phyloP scores from a whole-genome alignment of 1,140 invertebrate genomes.

The Hylyphantes graminicola region DNA sequence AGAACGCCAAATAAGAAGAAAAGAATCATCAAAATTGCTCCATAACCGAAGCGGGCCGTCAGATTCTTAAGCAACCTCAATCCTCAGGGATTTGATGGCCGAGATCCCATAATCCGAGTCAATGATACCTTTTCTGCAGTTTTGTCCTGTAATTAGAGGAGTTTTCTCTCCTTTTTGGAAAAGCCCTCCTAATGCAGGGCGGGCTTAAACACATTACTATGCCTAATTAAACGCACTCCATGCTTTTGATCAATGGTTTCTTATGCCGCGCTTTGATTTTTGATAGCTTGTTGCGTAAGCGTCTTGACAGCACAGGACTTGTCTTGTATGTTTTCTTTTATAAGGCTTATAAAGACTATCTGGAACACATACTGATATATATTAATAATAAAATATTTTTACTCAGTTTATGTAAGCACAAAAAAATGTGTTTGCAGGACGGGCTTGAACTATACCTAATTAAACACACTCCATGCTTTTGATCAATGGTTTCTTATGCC shows the following conservation, averaged over 20 bases:
- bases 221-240: slow-evolving; percentile 58
- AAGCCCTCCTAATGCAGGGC: slow-evolving; percentile 46
- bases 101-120: slow-evolving; percentile 56
- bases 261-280: slow-evolving; percentile 38
- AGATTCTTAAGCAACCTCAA: slow-evolving; percentile 52
- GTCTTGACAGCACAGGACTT: background rate
- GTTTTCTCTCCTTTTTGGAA: slow-evolving; percentile 53
- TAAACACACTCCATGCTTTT: slow-evolving; percentile 58
- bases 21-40: slow-evolving; percentile 56
- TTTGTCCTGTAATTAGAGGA: slow-evolving; percentile 44
- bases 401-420: too few species aligned
- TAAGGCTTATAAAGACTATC: too few species aligned
- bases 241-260: slow-evolving; percentile 58
- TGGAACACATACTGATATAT: too few species aligned
- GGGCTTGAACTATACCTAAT: slow-evolving; percentile 59
- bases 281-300: slow-evolving; percentile 41
- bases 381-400: too few species aligned
- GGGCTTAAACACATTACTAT: slow-evolving; percentile 60
- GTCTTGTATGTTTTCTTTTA: too few species aligned
- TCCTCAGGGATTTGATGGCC: slow-evolving; percentile 52
- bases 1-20: slow-evolving; percentile 5
- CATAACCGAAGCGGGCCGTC: slow-evolving; percentile 39
- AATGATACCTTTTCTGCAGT: slow-evolving; percentile 58
- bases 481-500: slow-evolving; percentile 44
- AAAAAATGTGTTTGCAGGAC: too few species aligned